Base-by-base conservation (phyloP, 2,113 vertebrate species). In the Chlorocebus sabaeus region DNA sequence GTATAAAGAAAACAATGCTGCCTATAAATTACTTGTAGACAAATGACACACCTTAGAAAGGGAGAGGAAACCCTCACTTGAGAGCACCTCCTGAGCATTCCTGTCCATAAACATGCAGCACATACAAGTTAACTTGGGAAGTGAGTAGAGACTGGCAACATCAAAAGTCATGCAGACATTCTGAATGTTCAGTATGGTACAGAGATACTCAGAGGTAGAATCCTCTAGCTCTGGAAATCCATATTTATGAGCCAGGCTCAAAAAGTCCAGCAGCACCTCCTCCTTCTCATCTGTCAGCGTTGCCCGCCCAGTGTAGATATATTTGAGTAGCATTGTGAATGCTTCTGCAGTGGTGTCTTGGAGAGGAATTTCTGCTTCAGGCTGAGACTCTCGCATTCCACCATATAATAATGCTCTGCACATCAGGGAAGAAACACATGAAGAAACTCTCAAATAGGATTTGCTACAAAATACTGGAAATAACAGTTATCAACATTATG, bases 81-180 rank as follows among this genome's bases (percentile, higher is more conserved):
- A 99, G 48, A 99, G 99, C 55, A 99, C 99, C 52, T 99, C 99
- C 13, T 99, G 99, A 20, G 99, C 99, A 78, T 99, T 99, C 86
- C 99, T 98, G 98, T 99, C 99, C 99, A 99, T 99, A 96, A 99
- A 99, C 97, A 99, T 98, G 78, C 99, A 99, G 98, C 99, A 99
- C 98, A 99, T 99, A 17, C 99, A 99, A 50, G 99, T 99, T 96
- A 99, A 99, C 78, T 99, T 98, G 80, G 99, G 98, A 97, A 99
- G 99, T 5, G 99, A 99, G 99, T 99, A 99, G 83, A 99, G 99
- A 97, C 99, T 99, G 98, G 99, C 99, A 98, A 99, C 99, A 27
- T 99, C 99, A 61, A 99, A 99, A 32, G 99, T 99, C 99, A 99
- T 99, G 97, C 99, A 99, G 97, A 99, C 99, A 57, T 99, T 99